Conservation (phyloP, 2,797 vertebrate species). For the Hypotaenidia okinawae region DNA sequence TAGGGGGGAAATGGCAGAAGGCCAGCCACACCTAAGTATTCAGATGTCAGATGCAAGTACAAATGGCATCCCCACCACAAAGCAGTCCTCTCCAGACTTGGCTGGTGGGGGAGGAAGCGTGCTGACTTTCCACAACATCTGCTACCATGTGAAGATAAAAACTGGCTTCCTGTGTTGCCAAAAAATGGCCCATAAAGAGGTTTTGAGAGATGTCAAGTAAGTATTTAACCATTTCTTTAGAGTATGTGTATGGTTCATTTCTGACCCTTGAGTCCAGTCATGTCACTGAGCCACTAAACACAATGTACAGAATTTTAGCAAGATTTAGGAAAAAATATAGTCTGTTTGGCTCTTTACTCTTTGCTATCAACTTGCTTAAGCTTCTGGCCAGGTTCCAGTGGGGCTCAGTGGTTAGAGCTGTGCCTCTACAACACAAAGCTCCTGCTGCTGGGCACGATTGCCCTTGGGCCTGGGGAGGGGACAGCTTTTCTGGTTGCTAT, state of each 20-base stretch:
- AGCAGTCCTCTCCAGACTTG: not conserved
- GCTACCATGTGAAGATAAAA: slow-evolving; percentile 74
- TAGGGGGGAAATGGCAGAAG: slow-evolving; percentile 65
- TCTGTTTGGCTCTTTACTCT: rapidly evolving
- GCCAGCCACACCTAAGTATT: slow-evolving; percentile 56
- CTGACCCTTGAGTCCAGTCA: not conserved
- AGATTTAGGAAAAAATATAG: not conserved
- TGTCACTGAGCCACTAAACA: not conserved
- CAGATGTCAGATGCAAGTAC: slow-evolving; percentile 50
- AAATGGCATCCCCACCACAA: slow-evolving; percentile 35
- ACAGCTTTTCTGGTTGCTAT: not conserved
- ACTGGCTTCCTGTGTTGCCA: slow-evolving; percentile 48
- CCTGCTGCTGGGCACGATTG: rapidly evolving
- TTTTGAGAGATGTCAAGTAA: slow-evolving; percentile 77
- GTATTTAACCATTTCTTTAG: slow-evolving; percentile 13
- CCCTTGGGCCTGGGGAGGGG: rapidly evolving
- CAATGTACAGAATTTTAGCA: not conserved
- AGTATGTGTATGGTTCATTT: not conserved
- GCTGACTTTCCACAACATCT: slow-evolving; percentile 78
- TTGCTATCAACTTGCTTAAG: not conserved
- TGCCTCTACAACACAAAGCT: not conserved
- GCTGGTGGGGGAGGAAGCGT: not conserved
- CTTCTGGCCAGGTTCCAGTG: not conserved
- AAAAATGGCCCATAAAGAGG: slow-evolving; percentile 69
- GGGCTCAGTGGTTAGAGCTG: not conserved